Conservation (phyloP, 1,140 invertebrate genomes). For the Drosophila burlai region DNA sequence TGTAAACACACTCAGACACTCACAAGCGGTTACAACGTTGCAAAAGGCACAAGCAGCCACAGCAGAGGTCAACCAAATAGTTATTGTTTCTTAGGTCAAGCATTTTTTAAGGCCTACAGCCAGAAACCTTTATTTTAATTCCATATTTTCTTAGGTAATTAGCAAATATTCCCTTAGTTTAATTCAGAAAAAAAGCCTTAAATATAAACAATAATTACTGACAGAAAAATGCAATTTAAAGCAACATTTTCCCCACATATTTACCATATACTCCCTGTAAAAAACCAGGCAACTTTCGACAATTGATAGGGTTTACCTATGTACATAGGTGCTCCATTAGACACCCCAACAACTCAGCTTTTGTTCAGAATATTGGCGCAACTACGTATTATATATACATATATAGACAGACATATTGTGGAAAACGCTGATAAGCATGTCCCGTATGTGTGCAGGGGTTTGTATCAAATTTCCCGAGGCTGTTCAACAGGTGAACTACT, state of each 20-base stretch:
- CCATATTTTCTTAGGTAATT: no score
- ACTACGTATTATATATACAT: conserved; percentile 1
- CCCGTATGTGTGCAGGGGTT: background rate
- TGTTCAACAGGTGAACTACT: conserved; percentile 71
- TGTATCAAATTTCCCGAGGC: conserved; percentile 54
- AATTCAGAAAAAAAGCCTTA: no score
- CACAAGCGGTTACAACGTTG: conserved; percentile 7
- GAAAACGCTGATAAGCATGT: conserved; percentile 18
- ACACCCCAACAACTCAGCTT: background rate
- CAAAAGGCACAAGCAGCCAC: conserved; percentile 16
- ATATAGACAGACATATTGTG: conserved; percentile 1
- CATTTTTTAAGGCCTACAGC: no score
- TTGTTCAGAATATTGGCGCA: conserved; percentile 5
- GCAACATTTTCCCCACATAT: no score
- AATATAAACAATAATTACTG: no score
- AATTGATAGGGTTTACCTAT: background rate
- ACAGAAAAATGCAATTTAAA: no score
- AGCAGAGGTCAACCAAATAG: background rate
- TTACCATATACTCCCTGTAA: background rate
- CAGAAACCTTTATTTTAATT: no score
- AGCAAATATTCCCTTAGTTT: no score
- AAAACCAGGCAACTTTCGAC: no score
- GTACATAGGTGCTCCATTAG: background rate
- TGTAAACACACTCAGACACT: conserved; percentile 12
- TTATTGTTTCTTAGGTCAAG: no score